Evolutionary conservation across 2,113 vertebrate species (phyloP).

Genomic region (Gnathonemus echidnorhynchus): DNA sequence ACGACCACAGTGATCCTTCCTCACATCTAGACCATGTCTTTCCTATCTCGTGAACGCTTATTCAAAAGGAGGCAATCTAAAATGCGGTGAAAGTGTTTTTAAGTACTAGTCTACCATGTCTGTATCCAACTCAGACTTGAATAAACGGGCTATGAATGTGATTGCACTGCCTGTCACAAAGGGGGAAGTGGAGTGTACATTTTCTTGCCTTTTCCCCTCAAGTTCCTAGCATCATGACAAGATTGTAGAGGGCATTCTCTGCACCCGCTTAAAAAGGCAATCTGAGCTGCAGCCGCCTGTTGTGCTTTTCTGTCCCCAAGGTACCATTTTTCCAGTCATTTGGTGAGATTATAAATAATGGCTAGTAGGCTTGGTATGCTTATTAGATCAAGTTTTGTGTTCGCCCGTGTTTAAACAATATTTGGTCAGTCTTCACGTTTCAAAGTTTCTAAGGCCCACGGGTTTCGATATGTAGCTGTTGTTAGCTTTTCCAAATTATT

Average conservation of each 20-base stretch:
- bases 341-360: not conserved
- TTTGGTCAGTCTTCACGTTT: not conserved
- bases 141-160: not conserved
- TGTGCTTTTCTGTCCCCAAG: not conserved
- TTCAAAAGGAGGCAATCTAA: not conserved
- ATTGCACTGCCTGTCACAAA: not conserved
- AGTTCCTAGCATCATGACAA: not conserved
- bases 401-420: not conserved
- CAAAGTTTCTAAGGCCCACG: not conserved
- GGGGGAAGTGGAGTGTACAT: not conserved
- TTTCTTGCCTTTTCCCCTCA: not conserved
- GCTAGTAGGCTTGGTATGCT: not conserved
- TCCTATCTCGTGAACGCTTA: not conserved
- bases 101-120: not conserved
- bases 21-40: not conserved
- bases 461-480: not conserved
- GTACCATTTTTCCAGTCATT: not conserved
- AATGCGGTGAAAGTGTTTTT: not conserved
- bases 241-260: not conserved
- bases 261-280: not conserved
- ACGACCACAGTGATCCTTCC: not conserved
- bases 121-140: not conserved
- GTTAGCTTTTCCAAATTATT: not conserved
- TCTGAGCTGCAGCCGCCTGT: not conserved
- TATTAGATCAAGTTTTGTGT: not conserved